These are phyloP conservation scores for Coelopa pilipes DNA, from an alignment of 2,888 invertebrate genomes.

Conservation along the genomic window DNA sequence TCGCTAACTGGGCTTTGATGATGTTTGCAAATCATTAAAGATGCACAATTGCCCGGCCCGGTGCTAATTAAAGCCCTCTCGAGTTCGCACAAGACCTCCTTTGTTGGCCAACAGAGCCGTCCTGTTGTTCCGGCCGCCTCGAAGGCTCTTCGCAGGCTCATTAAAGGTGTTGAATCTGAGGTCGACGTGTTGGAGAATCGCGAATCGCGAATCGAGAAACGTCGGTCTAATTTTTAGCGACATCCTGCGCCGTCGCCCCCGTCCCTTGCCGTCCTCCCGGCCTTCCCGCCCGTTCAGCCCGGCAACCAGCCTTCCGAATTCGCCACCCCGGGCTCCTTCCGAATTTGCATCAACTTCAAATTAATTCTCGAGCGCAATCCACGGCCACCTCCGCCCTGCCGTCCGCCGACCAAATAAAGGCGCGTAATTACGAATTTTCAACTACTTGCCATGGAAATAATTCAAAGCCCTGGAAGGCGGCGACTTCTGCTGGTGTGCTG, in stretches of 20 bases:
- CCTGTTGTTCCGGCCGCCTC: constrained; percentile 7
- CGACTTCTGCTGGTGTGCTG: neutral
- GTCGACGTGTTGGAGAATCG: neutral
- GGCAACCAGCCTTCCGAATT: constrained; percentile 34
- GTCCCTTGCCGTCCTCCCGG: neutral
- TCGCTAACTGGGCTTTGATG: constrained; percentile 18
- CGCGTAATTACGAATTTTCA: constrained; percentile 40
- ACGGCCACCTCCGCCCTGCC: too few relatives aligned
- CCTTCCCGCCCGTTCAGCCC: neutral
- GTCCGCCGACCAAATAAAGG: constrained; percentile 17
- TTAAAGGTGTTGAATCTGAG: neutral
- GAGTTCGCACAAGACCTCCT: constrained; percentile 8
- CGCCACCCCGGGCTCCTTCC: neutral
- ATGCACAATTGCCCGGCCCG: neutral
- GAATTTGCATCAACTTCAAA: constrained; percentile 43
- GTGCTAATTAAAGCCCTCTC: constrained; percentile 38
- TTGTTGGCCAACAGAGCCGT: constrained; percentile 3
- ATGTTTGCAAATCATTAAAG: constrained; percentile 36
- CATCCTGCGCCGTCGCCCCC: neutral
- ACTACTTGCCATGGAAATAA: constrained; percentile 43
- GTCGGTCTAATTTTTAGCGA: neutral
- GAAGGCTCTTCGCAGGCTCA: neutral
- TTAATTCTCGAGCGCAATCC: constrained; percentile 41
- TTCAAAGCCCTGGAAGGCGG: neutral
- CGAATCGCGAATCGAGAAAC: neutral